Base-by-base conservation (phyloP, 2,888 invertebrate genomes). In the Drosophila monieri region DNA sequence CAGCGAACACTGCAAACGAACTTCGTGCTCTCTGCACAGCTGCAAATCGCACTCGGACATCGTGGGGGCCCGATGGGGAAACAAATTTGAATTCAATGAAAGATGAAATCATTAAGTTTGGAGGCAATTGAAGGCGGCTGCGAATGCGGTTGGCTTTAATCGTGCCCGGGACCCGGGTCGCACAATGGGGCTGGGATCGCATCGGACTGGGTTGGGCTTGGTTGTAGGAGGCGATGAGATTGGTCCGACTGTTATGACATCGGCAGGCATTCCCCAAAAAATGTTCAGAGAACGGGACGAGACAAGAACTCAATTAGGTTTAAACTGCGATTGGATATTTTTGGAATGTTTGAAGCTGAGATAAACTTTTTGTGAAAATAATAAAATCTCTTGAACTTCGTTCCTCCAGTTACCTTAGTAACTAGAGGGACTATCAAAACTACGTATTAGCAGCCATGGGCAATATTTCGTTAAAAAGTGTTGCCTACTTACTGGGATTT, bases 81-180 rank as follows among this genome's bases (percentile, higher is more conserved):
- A 69, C 78, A 83, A 85, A 88, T 88, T 85, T 85, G 84, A 88
- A 87, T 77, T 80, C 88, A 83, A 88, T 88, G 78, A 85, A 76
- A 90, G 90, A 90, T 89, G 90, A 86, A 89, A 90, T 89, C 89
- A 89, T 89, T 89, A 87, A 85, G 79, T 88, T 84, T 77, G 67
- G 51, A 67, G 79, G 79, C 88, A 85, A 77, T 83, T 64, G 58
- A 49, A 49, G 64, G 52, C 77, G 58, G 66, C 61, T 23, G 30
- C 46, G 32, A 32, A 41, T 25, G 61, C 65, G 66, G 62, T 49
- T 51, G 61, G 49, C 44, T 69, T 68, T 61, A 69, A 69, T 69
- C 69, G 69, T 51, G 62, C 44, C 25, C 30, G 47, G 46, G 61
- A 54, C 44, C 25, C 23, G 47, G 46, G 71, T 30, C 53, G 43